Percentiles rank a stretch among this genome's conserved stretches.
Conservation (phyloP, 2,113 vertebrate genomes). For the Damaliscus lunatus region DNA sequence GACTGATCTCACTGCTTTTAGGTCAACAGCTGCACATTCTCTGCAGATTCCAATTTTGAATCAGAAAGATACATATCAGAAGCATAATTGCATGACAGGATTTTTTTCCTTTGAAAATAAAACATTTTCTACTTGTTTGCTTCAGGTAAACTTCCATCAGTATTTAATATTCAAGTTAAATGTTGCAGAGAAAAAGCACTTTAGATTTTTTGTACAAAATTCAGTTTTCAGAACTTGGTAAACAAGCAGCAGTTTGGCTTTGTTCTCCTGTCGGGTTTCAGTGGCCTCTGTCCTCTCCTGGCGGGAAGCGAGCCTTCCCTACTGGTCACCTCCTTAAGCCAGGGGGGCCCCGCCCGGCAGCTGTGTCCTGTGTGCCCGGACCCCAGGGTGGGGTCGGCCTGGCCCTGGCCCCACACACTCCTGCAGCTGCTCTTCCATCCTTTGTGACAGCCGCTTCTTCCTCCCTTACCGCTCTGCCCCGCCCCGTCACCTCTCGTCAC, state of each 20-base stretch:
- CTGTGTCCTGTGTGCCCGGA: background rate
- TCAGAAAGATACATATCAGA: slow-evolving; percentile 9
- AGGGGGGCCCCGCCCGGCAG: background rate
- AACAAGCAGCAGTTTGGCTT: background rate
- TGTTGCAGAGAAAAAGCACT: background rate
- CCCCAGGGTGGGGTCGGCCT: background rate
- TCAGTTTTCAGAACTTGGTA: background rate
- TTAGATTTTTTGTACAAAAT: background rate
- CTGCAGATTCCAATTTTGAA: slow-evolving; percentile 31
- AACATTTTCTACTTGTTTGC: background rate
- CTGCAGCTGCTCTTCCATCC: background rate
- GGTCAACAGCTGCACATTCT: slow-evolving; percentile 66
- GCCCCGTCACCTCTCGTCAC: background rate
- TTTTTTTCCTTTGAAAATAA: slow-evolving; percentile 17
- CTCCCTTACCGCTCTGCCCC: background rate
- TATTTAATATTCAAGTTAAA: background rate
- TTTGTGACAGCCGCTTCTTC: background rate
- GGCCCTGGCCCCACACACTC: background rate
- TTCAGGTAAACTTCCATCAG: background rate
- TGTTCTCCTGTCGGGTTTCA: background rate
- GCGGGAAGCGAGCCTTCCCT: background rate
- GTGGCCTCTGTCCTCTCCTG: background rate
- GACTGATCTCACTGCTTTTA: slow-evolving; percentile 64
- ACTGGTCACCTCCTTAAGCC: background rate
- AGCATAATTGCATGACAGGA: background rate